Conservation (phyloP, 2,888 invertebrate genomes). For the Anagyrus pseudococci region DNA sequence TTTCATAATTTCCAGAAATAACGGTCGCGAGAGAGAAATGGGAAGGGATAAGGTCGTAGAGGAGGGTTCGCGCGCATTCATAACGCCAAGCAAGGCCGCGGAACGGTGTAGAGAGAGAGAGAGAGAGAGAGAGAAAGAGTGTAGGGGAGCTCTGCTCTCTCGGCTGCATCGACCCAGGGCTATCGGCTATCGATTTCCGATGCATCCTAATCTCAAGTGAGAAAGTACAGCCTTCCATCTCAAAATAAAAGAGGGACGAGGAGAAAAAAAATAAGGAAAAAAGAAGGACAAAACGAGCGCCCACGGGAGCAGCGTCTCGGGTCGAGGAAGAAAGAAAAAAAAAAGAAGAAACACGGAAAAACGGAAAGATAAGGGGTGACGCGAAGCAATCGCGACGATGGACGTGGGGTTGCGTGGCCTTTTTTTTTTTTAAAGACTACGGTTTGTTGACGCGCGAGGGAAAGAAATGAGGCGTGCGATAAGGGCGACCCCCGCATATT, state of each 20-base stretch:
- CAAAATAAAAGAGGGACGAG: neutral
- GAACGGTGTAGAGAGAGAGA: no score
- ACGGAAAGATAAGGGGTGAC: conserved; percentile 1
- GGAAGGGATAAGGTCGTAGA: no score
- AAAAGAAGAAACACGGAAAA: neutral
- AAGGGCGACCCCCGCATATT: neutral
- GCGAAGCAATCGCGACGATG: conserved; percentile 9
- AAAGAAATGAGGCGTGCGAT: neutral
- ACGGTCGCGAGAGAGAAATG: no score
- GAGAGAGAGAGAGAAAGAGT: neutral
- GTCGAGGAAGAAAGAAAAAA: neutral
- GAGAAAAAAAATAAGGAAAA: neutral
- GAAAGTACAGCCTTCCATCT: conserved; percentile 11
- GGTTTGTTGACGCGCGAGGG: neutral
- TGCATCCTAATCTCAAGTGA: conserved; percentile 22
- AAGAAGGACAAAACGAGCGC: neutral
- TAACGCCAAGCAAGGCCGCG: neutral
- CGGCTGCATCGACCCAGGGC: neutral
- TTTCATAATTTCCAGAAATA: conserved; percentile 14
- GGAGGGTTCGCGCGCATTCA: neutral
- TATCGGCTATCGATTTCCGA: conserved; percentile 22
- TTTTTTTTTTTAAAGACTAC: neutral
- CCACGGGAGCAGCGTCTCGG: neutral
- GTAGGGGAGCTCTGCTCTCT: no score
- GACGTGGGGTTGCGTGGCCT: conserved; percentile 2